Conservation (phyloP, 1,140 invertebrate species). For the Drosophila nasuta region DNA sequence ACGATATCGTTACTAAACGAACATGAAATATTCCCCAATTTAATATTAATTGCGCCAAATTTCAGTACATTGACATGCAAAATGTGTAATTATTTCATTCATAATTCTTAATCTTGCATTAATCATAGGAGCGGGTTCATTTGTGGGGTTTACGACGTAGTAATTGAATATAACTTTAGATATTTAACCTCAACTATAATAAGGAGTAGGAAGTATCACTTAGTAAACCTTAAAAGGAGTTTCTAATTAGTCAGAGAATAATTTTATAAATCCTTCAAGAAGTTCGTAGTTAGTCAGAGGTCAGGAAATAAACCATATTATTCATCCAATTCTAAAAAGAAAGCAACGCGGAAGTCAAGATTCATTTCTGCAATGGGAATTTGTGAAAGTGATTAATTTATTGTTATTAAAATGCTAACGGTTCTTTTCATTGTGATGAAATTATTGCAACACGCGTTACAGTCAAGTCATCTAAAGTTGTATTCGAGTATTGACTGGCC, state of each 20-base stretch:
- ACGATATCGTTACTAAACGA: conserved; percentile 37
- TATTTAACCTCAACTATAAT: neutral
- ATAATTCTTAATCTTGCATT: neutral
- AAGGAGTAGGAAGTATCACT: neutral
- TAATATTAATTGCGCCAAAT: conserved; percentile 1
- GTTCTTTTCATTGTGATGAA: conserved; percentile 24
- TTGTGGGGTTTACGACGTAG: neutral
- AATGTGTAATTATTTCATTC: conserved; percentile 14
- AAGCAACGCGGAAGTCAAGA: neutral
- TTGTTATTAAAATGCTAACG: neutral
- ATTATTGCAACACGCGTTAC: conserved; percentile 2
- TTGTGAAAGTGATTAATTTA: conserved; percentile 4
- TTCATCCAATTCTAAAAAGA: neutral
- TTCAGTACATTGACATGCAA: conserved; percentile 1
- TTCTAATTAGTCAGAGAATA: neutral
- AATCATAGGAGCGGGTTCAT: too few relatives aligned
- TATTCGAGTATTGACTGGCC: conserved; percentile 7
- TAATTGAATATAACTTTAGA: neutral
- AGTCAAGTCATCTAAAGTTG: conserved; percentile 2
- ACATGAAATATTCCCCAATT: conserved; percentile 4
- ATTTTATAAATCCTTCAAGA: neutral
- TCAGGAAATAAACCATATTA: neutral
- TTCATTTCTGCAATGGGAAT: neutral
- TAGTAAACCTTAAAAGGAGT: neutral
- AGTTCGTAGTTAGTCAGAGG: neutral